Conservation (phyloP, 1,140 invertebrate genomes). For the Anastatus disparis region DNA sequence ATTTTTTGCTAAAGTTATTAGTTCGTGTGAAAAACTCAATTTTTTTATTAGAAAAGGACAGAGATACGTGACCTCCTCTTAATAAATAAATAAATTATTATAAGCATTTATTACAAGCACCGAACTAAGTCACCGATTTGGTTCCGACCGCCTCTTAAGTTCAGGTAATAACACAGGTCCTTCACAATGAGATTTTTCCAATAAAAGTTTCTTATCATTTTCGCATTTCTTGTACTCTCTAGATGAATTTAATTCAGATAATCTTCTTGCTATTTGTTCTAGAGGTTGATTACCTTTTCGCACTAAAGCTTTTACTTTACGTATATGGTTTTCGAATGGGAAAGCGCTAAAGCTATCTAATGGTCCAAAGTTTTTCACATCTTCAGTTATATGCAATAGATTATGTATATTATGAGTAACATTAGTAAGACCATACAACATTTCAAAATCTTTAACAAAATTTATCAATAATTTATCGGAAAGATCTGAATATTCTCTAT, state of each 20-base stretch:
- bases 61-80: no score
- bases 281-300: conserved; percentile 47
- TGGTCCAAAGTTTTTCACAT: conserved; percentile 58
- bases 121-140: no score
- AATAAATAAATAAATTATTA: no score
- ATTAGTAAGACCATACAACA: conserved; percentile 48
- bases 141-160: no score
- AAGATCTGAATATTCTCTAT: conserved; percentile 16
- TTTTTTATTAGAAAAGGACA: no score
- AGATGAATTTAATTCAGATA: conserved; percentile 17
- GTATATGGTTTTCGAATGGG: conserved; percentile 64
- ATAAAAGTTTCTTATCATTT: background rate
- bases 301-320: conserved; percentile 56
- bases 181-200: no score
- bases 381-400: conserved; percentile 58
- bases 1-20: no score
- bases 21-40: no score
- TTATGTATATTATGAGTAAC: conserved; percentile 51
- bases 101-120: no score
- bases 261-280: conserved; percentile 45
- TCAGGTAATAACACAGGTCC: background rate
- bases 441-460: conserved; percentile 43
- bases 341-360: conserved; percentile 57
- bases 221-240: no score
- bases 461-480: conserved; percentile 42